A percentile compares a stretch with the other conserved stretches of the same genome.
Conservation (phyloP, 2,888 invertebrate species). For the Pristionchus mayeri region DNA sequence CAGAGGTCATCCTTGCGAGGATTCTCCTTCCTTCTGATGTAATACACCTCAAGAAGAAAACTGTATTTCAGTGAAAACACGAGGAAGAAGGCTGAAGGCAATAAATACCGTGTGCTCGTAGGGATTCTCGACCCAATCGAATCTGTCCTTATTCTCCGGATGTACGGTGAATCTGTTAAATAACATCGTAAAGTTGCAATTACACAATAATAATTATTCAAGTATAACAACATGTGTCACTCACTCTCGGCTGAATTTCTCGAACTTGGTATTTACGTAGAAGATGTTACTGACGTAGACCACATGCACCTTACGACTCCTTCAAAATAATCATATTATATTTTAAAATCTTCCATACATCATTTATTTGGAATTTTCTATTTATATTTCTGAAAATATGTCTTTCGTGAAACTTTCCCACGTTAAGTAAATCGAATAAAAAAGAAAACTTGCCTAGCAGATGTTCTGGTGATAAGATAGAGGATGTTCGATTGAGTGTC, state of each 20-base stretch:
- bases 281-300: not conserved
- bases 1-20: too few species aligned
- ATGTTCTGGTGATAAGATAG: not conserved
- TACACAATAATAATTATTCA: not conserved
- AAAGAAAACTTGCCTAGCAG: not conserved
- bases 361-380: not conserved
- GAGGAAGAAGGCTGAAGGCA: not conserved
- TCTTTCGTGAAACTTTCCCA: not conserved
- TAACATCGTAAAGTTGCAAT: not conserved
- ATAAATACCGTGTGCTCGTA: slow-evolving; percentile 17
- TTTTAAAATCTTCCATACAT: not conserved
- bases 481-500: slow-evolving; percentile 2
- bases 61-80: not conserved
- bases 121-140: slow-evolving; percentile 13
- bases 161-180: not conserved
- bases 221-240: not conserved
- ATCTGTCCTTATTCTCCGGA: not conserved
- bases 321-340: not conserved
- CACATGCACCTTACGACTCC: not conserved
- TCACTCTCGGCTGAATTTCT: not conserved
- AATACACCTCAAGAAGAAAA: not conserved
- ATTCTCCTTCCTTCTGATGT: not conserved
- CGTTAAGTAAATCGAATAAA: too few species aligned
- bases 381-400: not conserved
- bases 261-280: not conserved